Conservation (phyloP, 1,140 invertebrate genomes). For the Centruroides vittatus region DNA sequence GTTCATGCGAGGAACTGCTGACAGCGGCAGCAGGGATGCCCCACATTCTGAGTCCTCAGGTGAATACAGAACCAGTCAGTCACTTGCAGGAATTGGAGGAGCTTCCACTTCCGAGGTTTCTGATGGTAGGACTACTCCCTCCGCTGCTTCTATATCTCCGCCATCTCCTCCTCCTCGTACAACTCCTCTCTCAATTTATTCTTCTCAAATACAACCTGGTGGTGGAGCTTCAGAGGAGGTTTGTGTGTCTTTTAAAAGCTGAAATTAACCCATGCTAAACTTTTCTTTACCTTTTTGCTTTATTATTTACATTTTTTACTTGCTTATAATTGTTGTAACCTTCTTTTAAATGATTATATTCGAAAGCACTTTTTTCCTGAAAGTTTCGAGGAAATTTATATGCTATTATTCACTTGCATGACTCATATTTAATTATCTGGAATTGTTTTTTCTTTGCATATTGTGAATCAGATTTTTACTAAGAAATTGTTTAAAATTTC, state of each 20-base stretch:
- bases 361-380: too few relatives aligned
- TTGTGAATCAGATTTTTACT: neutral
- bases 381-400: neutral
- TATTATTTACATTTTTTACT: too few relatives aligned
- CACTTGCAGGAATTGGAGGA: conserved; percentile 5
- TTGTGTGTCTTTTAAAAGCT: too few relatives aligned
- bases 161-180: conserved; percentile 11
- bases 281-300: too few relatives aligned
- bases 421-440: neutral
- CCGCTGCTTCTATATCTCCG: conserved; percentile 6
- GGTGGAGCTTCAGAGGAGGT: too few relatives aligned
- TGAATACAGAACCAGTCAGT: conserved; percentile 14
- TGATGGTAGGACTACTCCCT: conserved; percentile 13
- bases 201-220: too few relatives aligned
- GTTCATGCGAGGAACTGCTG: conserved; percentile 14
- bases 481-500: too few relatives aligned
- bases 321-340: too few relatives aligned
- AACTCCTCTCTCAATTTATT: too few relatives aligned
- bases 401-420: neutral
- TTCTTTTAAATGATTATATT: too few relatives aligned
- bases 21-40: neutral
- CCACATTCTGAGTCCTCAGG: neutral
- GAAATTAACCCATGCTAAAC: too few relatives aligned
- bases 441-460: neutral
- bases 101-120: conserved; percentile 7